phyloP scores from a whole-genome alignment of 2,888 invertebrate species.

The Thymelicus lineola region DNA sequence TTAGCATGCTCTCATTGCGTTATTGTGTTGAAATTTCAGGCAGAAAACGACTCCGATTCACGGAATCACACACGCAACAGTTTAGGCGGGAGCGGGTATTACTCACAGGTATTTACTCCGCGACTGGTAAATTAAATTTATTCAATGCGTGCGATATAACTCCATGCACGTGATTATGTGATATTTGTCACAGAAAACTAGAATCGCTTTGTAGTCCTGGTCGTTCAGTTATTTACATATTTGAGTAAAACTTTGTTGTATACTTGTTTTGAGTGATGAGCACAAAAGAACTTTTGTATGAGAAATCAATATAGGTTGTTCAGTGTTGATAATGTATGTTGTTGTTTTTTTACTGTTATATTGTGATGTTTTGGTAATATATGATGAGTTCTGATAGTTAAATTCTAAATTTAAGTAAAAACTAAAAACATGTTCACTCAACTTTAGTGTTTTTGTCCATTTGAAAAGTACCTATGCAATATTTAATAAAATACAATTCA shows the following conservation, averaged over 20 bases:
- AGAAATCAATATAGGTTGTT: neutral
- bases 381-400: no score
- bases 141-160: slow-evolving; percentile 2
- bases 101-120: slow-evolving; percentile 87
- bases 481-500: no score
- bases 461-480: no score
- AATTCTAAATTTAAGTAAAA: no score
- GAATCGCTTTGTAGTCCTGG: slow-evolving; percentile 4
- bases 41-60: slow-evolving; percentile 92
- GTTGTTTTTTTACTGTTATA: no score
- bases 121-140: slow-evolving; percentile 15
- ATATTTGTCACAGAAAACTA: slow-evolving; percentile 4
- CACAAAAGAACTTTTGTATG: no score
- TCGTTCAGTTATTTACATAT: no score
- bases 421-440: no score
- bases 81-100: slow-evolving; percentile 88
- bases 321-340: neutral
- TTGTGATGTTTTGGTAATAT: no score
- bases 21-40: slow-evolving; percentile 79
- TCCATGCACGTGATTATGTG: slow-evolving; percentile 24
- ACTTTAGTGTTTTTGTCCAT: no score
- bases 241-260: no score
- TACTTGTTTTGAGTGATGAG: no score
- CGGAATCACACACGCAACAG: slow-evolving; percentile 87
- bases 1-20: slow-evolving; percentile 9